Percentiles rank a stretch among this genome's conserved stretches.
Evolutionary conservation across 2,113 vertebrate genomes (phyloP).

Genomic region (Anthoscopus minutus): DNA sequence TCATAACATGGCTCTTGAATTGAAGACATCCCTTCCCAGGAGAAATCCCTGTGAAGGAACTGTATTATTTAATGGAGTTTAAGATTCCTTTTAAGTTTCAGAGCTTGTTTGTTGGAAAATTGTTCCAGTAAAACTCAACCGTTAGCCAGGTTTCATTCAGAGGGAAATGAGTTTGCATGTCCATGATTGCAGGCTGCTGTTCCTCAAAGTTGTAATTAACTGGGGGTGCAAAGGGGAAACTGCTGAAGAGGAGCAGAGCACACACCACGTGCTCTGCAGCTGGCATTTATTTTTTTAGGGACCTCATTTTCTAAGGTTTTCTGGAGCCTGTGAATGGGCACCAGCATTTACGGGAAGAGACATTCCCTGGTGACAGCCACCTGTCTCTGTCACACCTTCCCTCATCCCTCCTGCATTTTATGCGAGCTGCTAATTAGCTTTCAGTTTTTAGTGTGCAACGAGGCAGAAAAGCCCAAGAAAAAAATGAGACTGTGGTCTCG

Average conservation of each 20-base stretch:
- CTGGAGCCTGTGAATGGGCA: not conserved
- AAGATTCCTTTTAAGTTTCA: constrained; percentile 62
- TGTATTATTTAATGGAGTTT: constrained; percentile 70
- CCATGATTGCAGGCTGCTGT: not conserved
- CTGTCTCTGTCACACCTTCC: not conserved
- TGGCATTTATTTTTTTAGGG: not conserved
- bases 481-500: not conserved
- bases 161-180: not conserved
- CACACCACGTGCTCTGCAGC: not conserved
- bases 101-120: constrained; percentile 60
- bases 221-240: not conserved
- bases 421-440: constrained; percentile 4
- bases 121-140: constrained; percentile 4
- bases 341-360: not conserved
- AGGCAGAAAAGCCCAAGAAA: not conserved
- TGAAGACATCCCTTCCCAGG: constrained; percentile 69
- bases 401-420: not conserved
- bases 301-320: not conserved
- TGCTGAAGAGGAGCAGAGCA: not conserved
- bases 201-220: constrained; percentile 30
- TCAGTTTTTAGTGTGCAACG: not conserved
- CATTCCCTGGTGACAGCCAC: not conserved
- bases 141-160: constrained; percentile 27
- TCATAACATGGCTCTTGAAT: constrained; percentile 74
- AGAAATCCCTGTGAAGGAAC: constrained; percentile 64